Evolutionary conservation across 2,797 vertebrate genomes (phyloP), one percentile per base, ranked within the genome.

Genomic region (Lycodopsis pacificus): DNA sequence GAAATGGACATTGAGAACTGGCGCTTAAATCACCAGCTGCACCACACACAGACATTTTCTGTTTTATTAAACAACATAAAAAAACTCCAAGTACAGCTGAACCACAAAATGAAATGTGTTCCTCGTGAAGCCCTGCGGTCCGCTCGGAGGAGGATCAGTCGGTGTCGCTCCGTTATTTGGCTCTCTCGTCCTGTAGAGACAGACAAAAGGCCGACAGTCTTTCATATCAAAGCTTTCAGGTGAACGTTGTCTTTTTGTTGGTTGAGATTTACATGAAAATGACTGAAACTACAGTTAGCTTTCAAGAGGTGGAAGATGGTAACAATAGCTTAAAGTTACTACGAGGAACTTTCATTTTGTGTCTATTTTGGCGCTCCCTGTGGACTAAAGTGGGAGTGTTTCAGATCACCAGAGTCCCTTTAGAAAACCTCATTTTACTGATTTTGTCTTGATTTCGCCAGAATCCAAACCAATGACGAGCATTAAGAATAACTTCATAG

Each of bases 151-250:
- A 27, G 4, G 5, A 7, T 22, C 17, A 7, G 19, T 32, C 36
- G 15, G 9, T 7, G 54, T 3, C 22, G 30, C 34, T 71, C 69
- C 65, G 5, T 79, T 19, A 84, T 70, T 73, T 79, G 32, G 36
- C 6, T 57, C 84, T 91, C 59, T 93, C 90, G 2, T 77, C 80
- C 93, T 94, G 84, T 19, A 36, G 20, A 81, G 20, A 76, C 15
- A 80, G 74, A 73, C 12, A 77, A n/a, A 63, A 74, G 10, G 3
- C 4, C 11, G 6, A 32, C 22, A 5, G 4, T 25, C 4, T n/a
- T 65, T 25, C 10, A 53, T 22, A 15, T 20, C 15, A 3, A 7
- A 51, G 54, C 19, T 30, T 49, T 9, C 9, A 15, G 27, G 22
- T 1, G 5, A 15, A 20, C 19, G 6, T 8, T 36, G 7, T 15